These are phyloP conservation scores for Trematomus bernacchii DNA, from an alignment of 2,797 vertebrate genomes.

Conservation along the genomic window DNA sequence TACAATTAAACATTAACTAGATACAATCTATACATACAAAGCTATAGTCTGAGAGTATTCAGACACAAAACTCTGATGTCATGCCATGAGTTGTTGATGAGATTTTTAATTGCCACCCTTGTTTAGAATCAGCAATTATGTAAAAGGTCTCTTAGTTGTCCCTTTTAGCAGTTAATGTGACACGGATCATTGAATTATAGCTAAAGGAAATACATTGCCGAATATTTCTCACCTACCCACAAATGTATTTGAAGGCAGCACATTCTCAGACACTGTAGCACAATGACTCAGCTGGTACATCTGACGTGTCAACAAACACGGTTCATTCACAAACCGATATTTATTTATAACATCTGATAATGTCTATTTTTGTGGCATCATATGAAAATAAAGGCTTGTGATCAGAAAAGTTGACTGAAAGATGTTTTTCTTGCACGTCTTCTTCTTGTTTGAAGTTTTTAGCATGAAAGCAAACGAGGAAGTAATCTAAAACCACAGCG, in stretches of 20 bases:
- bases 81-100: too few relatives aligned
- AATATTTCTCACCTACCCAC: background rate
- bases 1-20: too few relatives aligned
- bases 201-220: background rate
- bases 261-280: slow-evolving; percentile 15
- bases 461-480: slow-evolving; percentile 5
- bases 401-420: background rate
- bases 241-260: too few relatives aligned
- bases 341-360: background rate
- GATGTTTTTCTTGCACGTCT: background rate
- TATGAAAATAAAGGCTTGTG: slow-evolving; percentile 9
- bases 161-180: background rate
- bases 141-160: background rate
- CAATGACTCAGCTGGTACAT: slow-evolving; percentile 18
- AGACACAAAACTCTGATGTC: background rate
- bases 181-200: background rate
- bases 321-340: background rate
- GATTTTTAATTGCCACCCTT: too few relatives aligned
- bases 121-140: too few relatives aligned
- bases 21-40: too few relatives aligned
- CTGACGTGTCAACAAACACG: slow-evolving; percentile 19
- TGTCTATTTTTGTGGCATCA: slow-evolving; percentile 19
- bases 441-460: background rate
- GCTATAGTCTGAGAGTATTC: background rate
- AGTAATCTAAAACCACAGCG: background rate